phyloP scores from a whole-genome alignment of 2,888 invertebrate species.

The Drosophila emarginata region DNA sequence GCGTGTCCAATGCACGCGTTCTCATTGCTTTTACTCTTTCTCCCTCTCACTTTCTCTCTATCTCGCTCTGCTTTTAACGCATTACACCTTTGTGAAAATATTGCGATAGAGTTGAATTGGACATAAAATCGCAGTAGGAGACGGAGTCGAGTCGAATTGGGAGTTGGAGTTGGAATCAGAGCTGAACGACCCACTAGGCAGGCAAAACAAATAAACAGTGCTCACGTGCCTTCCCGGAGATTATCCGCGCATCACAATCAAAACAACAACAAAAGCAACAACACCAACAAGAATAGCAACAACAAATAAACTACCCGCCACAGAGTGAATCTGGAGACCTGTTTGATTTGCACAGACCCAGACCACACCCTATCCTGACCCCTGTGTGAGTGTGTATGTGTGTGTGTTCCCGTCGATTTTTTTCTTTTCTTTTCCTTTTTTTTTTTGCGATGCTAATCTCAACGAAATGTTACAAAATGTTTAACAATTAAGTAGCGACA shows the following conservation, averaged over 20 bases:
- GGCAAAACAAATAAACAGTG: constrained; percentile 60
- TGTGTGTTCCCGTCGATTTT: neutral
- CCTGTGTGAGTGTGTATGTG: neutral
- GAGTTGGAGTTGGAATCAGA: constrained; percentile 6
- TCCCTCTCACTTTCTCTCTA: neutral
- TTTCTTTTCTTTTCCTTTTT: neutral
- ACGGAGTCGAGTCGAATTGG: too few relatives aligned
- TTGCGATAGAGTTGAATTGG: constrained; percentile 16
- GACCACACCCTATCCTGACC: constrained; percentile 34
- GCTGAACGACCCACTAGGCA: constrained; percentile 54
- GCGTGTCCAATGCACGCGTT: constrained; percentile 65
- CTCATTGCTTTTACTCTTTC: constrained; percentile 26
- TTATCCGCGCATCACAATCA: constrained; percentile 79
- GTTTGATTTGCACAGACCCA: constrained; percentile 60
- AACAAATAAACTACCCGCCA: constrained; percentile 69
- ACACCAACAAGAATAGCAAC: constrained; percentile 52
- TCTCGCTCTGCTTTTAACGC: constrained; percentile 57
- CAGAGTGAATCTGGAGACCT: constrained; percentile 52
- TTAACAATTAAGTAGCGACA: constrained; percentile 82
- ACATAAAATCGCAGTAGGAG: neutral
- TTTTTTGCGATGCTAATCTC: constrained; percentile 80
- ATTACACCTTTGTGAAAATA: constrained; percentile 64
- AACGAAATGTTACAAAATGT: constrained; percentile 82
- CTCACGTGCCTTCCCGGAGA: constrained; percentile 74
- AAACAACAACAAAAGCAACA: constrained; percentile 57